These are phyloP conservation scores for Ceratothoa steindachneri DNA, from an alignment of 2,888 invertebrate species.

Conservation along the genomic window DNA sequence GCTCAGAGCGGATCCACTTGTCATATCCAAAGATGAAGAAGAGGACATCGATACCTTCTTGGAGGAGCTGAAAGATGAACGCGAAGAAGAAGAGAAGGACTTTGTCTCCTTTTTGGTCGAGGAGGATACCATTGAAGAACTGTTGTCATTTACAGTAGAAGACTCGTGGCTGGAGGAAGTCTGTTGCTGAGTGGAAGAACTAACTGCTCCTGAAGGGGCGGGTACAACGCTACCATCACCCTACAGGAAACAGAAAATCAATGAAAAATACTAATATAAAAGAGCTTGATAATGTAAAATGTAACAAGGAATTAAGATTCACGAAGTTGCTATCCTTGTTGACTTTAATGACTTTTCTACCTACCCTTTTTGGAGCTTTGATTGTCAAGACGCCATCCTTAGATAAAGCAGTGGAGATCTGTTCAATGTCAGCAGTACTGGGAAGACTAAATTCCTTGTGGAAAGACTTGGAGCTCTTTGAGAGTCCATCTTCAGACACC, in stretches of 20 bases:
- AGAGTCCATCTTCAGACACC: constrained; percentile 43
- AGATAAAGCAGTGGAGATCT: constrained; percentile 38
- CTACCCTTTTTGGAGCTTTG: constrained; percentile 41
- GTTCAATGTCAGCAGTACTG: constrained; percentile 29
- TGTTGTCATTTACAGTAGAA: background rate
- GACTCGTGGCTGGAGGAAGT: constrained; percentile 18
- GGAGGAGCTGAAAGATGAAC: constrained; percentile 17
- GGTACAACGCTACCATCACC: constrained; percentile 10
- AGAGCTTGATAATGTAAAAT: too few species aligned
- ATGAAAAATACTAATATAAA: too few species aligned
- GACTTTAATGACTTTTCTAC: too few species aligned
- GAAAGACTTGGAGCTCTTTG: constrained; percentile 36
- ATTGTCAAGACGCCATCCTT: constrained; percentile 46
- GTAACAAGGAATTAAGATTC: too few species aligned
- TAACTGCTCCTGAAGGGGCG: background rate
- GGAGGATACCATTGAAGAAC: background rate
- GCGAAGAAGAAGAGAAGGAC: constrained; percentile 17
- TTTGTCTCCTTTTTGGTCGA: constrained; percentile 17
- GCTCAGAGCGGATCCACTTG: background rate
- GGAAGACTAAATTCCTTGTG: constrained; percentile 44
- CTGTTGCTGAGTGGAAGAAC: constrained; percentile 2
- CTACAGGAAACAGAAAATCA: background rate
- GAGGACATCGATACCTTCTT: constrained; percentile 15
- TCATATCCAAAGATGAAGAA: background rate
- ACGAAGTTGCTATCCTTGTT: too few species aligned